Conservation (phyloP, 1,140 invertebrate species). For the Drosophila mayri region DNA sequence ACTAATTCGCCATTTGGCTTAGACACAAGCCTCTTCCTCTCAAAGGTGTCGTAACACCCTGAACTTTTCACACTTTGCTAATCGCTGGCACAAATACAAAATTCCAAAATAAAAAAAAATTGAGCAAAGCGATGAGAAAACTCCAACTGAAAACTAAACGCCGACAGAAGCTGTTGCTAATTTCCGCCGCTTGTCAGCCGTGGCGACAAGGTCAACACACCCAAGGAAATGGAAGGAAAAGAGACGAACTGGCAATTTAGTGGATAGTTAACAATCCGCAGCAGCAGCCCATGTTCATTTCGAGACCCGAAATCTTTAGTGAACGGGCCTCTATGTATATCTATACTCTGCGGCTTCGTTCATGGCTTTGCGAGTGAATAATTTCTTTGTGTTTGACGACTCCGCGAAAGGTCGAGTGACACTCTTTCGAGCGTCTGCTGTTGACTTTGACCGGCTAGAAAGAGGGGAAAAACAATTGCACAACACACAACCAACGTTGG, state of each 20-base stretch:
- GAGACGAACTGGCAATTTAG: conserved; percentile 37
- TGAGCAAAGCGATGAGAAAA: conserved; percentile 12
- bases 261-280: conserved; percentile 40
- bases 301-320: conserved; percentile 18
- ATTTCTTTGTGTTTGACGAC: conserved; percentile 69
- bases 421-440: conserved; percentile 67
- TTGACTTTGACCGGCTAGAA: conserved; percentile 75
- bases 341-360: neutral
- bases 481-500: conserved; percentile 40
- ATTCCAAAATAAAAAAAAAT: conserved; percentile 2
- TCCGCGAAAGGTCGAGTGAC: conserved; percentile 76
- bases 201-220: conserved; percentile 74
- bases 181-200: conserved; percentile 67
- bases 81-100: conserved; percentile 58
- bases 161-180: conserved; percentile 74
- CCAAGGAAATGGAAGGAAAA: conserved; percentile 54
- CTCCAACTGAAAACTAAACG: conserved; percentile 41
- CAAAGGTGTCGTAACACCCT: conserved; percentile 38
- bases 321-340: neutral
- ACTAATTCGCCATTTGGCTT: conserved; percentile 37
- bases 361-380: conserved; percentile 56
- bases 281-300: neutral
- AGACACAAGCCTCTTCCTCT: conserved; percentile 7
- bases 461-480: conserved; percentile 55
- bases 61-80: conserved; percentile 79